These are phyloP conservation scores for Galerucella nymphaeae DNA, from an alignment of 2,888 invertebrate genomes.

Conservation along the genomic window DNA sequence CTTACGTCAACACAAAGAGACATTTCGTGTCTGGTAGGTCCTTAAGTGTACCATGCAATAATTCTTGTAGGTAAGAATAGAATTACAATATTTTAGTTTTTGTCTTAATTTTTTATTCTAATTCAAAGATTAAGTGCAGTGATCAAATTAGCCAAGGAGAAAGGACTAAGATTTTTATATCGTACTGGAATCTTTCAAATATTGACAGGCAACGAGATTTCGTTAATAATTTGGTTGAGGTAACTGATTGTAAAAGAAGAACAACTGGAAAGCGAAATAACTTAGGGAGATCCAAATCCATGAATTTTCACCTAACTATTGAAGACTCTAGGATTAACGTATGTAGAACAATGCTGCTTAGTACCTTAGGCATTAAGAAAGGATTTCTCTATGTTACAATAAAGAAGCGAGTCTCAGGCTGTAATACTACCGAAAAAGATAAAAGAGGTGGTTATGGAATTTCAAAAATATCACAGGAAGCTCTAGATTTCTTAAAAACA, in stretches of 20 bases:
- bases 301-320: neutral
- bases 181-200: neutral
- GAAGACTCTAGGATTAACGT: neutral
- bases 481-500: neutral
- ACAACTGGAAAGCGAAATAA: neutral
- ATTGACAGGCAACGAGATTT: neutral
- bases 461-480: neutral
- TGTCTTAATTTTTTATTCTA: constrained; percentile 4
- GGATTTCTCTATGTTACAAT: neutral
- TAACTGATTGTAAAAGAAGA: neutral
- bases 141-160: neutral
- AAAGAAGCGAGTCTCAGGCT: neutral
- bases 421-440: neutral
- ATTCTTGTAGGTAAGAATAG: neutral
- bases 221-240: neutral
- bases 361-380: neutral
- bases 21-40: neutral
- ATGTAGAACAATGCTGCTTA: neutral
- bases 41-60: neutral
- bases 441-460: neutral
- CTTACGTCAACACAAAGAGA: neutral
- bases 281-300: neutral
- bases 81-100: neutral
- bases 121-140: neutral
- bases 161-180: neutral